Conservation (phyloP, 2,113 vertebrate species). For the Vulpes ferrilata region DNA sequence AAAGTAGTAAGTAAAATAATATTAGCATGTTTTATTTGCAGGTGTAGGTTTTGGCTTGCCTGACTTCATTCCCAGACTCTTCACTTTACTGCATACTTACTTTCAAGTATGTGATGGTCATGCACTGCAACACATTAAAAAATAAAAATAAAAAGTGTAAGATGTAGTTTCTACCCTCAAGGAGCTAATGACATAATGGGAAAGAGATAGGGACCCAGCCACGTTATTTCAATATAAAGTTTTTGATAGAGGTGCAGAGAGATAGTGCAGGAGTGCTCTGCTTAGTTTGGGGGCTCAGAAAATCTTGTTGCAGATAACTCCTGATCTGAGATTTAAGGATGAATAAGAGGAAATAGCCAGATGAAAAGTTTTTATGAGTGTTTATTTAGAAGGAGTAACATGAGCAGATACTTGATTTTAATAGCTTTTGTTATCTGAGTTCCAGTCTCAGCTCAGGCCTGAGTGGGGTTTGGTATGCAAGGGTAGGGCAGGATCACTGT, state of each 20-base stretch:
- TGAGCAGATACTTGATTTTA: not conserved
- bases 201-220: not conserved
- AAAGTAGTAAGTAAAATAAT: not conserved
- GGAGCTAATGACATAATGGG: not conserved
- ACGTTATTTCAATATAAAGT: not conserved
- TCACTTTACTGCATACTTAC: not conserved
- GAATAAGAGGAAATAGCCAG: not conserved
- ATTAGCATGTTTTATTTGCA: not conserved
- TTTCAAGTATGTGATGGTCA: not conserved
- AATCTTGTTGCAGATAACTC: not conserved
- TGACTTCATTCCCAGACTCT: not conserved
- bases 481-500: not conserved
- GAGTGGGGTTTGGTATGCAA: not conserved
- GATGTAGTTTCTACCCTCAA: not conserved
- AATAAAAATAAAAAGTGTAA: not conserved
- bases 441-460: not conserved
- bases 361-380: not conserved
- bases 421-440: not conserved
- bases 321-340: not conserved
- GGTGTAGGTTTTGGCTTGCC: not conserved
- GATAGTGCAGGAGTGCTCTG: not conserved
- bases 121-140: not conserved
- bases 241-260: not conserved
- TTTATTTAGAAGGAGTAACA: not conserved
- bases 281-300: not conserved